Evolutionary conservation across 2,113 vertebrate genomes (phyloP).

Genomic region (Erythrolamprus reginae): DNA sequence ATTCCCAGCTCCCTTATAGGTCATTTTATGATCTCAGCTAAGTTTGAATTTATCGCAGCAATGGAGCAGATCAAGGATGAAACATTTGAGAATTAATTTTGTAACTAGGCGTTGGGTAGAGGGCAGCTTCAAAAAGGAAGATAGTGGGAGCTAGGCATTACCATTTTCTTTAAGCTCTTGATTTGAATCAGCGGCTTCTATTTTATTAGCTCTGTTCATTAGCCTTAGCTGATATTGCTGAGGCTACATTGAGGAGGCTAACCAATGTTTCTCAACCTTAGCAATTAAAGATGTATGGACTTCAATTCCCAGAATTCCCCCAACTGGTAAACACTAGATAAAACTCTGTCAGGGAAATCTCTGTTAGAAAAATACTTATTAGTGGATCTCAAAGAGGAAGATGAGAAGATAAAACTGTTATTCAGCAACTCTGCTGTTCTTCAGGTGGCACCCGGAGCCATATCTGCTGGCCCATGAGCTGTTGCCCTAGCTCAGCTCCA

Average conservation of each 20-base stretch:
- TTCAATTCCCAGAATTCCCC: not conserved
- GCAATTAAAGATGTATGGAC: not conserved
- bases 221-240: not conserved
- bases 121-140: not conserved
- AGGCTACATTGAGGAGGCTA: not conserved
- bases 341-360: not conserved
- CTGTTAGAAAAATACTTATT: not conserved
- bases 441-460: no score
- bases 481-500: no score
- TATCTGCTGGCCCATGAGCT: no score
- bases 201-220: not conserved
- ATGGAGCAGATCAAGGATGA: not conserved
- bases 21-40: not conserved
- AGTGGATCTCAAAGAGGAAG: not conserved
- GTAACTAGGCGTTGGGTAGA: not conserved
- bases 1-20: not conserved
- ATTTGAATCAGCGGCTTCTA: not conserved
- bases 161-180: not conserved
- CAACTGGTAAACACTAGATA: not conserved
- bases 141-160: rapidly evolving
- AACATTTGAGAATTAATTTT: not conserved
- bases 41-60: not conserved
- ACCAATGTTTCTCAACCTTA: not conserved
- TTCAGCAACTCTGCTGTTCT: no score
- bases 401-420: not conserved